Evolutionary conservation across 1,140 invertebrate genomes (phyloP), one percentile per base, ranked within the genome.

Genomic region (Temnothorax curvispinosus): DNA sequence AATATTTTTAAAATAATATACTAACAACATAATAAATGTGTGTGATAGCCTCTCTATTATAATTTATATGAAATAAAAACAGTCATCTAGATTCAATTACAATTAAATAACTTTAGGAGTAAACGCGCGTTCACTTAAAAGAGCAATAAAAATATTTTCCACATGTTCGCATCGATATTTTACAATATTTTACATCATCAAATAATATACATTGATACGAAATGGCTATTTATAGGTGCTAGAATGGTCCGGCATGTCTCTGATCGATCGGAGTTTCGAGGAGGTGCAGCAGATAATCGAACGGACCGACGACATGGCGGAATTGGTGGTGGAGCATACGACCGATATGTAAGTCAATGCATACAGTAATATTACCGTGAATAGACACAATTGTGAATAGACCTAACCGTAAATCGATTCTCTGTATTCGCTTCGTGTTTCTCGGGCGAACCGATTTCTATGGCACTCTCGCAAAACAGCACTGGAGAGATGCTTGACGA

Each of bases 241-340:
- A 8, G 97, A 98, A 93, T 98, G 98, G 98, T 96, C 97, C 82
- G 98, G 98, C 1, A 97, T 98, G 64, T 97, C 98, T 0, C 95
- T 99, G 56, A 97, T 97, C 18, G 98, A 99, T 95, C 97, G 97
- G 56, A 99, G 97, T 81, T 99, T 99, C 93, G 98, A 99, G 94
- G 98, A 99, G 94, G 97, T 97, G 41, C 91, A 93, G 58, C 94
- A 95, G 65, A 98, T 99, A 89, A 97, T 99, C 96, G 98, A 99
- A 92, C 96, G 96, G 67, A 97, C 97, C 41, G 97, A 97, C 18
- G 98, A 99, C 92, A 96, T 97, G 74, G 98, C 98, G 1, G 98
- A 99, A 93, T 95, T 99, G 56, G 94, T 98, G 47, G 97, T 98
- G 44, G 98, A 98, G 93, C 97, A 97, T 94, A 95, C 97, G 93